Evolutionary conservation across 2,888 invertebrate species (phyloP).

Genomic region (Limnephilus lunatus): DNA sequence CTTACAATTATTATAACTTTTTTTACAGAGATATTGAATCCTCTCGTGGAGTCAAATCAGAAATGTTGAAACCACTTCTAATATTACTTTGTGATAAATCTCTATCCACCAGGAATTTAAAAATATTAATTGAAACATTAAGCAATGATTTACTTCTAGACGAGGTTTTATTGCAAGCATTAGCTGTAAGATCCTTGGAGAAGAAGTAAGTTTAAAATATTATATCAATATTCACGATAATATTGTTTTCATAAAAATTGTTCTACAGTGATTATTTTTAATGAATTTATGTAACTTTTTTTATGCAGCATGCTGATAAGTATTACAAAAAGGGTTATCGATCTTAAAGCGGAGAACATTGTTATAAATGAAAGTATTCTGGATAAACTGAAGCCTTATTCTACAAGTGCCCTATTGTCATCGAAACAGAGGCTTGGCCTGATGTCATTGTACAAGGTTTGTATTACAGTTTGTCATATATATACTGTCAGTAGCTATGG

Average conservation of each 20-base stretch:
- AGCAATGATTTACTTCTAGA: constrained; percentile 54
- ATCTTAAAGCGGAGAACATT: constrained; percentile 52
- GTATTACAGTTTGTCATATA: background rate
- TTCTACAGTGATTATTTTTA: background rate
- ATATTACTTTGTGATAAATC: constrained; percentile 51
- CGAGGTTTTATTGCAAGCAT: constrained; percentile 53
- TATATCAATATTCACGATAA: background rate
- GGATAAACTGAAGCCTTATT: constrained; percentile 60
- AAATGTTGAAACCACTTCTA: constrained; percentile 51
- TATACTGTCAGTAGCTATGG: background rate
- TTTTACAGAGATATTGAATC: constrained; percentile 59
- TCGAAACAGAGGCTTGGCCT: constrained; percentile 62
- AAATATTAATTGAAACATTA: constrained; percentile 43
- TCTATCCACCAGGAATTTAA: constrained; percentile 54
- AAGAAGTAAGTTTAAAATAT: constrained; percentile 51
- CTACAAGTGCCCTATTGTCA: constrained; percentile 55
- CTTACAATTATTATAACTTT: background rate
- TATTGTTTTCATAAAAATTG: background rate
- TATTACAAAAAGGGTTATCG: constrained; percentile 55
- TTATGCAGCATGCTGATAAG: constrained; percentile 39
- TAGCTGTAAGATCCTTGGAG: constrained; percentile 49
- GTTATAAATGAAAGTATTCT: constrained; percentile 53
- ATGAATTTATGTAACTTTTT: background rate
- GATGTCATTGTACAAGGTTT: constrained; percentile 63
- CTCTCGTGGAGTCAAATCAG: constrained; percentile 52